A percentile compares a stretch with the other conserved stretches of the same genome.
phyloP scores from a whole-genome alignment of 2,113 vertebrate genomes.

The Ariopsis seemanni region DNA sequence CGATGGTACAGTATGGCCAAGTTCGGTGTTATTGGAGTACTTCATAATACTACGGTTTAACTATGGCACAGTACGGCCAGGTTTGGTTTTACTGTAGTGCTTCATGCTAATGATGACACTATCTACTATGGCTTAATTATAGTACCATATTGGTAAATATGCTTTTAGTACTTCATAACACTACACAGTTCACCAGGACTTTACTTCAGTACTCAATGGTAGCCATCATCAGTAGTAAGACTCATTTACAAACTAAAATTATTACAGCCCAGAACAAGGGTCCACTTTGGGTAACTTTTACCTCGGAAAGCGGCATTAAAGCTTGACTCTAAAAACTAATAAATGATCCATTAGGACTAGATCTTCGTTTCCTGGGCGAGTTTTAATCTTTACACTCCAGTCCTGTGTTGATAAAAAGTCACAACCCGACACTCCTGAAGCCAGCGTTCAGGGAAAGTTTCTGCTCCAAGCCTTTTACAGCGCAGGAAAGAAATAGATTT shows the following conservation, averaged over 20 bases:
- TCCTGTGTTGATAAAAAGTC: too few relatives aligned
- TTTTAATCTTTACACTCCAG: too few relatives aligned
- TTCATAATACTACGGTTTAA: too few relatives aligned
- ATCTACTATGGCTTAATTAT: neutral
- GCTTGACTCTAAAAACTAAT: neutral
- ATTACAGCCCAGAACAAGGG: neutral
- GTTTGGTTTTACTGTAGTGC: too few relatives aligned
- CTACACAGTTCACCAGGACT: neutral
- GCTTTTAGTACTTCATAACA: neutral
- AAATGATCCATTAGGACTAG: neutral
- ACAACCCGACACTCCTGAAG: neutral
- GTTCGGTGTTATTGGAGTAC: too few relatives aligned
- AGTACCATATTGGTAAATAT: neutral
- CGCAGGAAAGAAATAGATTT: neutral
- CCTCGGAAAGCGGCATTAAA: too few relatives aligned
- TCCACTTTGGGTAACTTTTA: too few relatives aligned
- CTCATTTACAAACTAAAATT: neutral
- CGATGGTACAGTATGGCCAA: too few relatives aligned
- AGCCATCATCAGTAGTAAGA: neutral
- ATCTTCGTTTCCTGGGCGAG: neutral
- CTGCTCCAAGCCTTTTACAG: neutral
- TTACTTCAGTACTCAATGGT: too few relatives aligned
- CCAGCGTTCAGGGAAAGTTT: neutral
- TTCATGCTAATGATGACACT: too few relatives aligned
- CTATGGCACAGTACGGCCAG: too few relatives aligned